phyloP scores from a whole-genome alignment of 2,888 invertebrate genomes.

The Disparrhopalites patrizii region DNA sequence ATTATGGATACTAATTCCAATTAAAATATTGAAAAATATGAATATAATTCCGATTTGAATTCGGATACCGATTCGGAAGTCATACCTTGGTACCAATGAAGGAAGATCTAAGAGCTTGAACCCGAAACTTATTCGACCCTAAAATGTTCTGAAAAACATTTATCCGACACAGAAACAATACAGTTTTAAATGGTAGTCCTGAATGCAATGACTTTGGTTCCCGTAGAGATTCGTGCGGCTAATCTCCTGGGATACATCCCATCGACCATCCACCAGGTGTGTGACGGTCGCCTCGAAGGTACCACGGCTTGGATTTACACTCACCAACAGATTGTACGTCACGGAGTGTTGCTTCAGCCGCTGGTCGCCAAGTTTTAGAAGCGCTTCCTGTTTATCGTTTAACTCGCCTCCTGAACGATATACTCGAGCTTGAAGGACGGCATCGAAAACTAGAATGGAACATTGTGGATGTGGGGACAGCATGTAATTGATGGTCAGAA shows the following conservation, averaged over 20 bases:
- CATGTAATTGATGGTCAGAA: background rate
- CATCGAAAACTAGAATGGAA: background rate
- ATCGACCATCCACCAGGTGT: background rate
- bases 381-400: background rate
- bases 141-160: too few relatives aligned
- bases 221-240: conserved; percentile 18
- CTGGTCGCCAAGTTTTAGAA: background rate
- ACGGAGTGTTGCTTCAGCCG: background rate
- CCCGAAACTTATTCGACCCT: too few relatives aligned
- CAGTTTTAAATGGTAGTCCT: conserved; percentile 13
- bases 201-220: conserved; percentile 14
- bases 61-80: too few relatives aligned
- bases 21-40: too few relatives aligned
- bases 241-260: conserved; percentile 14
- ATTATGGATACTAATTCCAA: too few relatives aligned
- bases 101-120: too few relatives aligned
- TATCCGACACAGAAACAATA: conserved; percentile 23
- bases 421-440: background rate
- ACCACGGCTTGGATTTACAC: background rate
- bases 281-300: background rate
- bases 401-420: background rate
- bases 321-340: background rate
- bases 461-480: background rate
- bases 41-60: too few relatives aligned
- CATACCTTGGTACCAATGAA: too few relatives aligned